Evolutionary conservation across 2,113 vertebrate genomes (phyloP), one percentile per base, ranked within the genome.

Genomic region (Lagopus muta): DNA sequence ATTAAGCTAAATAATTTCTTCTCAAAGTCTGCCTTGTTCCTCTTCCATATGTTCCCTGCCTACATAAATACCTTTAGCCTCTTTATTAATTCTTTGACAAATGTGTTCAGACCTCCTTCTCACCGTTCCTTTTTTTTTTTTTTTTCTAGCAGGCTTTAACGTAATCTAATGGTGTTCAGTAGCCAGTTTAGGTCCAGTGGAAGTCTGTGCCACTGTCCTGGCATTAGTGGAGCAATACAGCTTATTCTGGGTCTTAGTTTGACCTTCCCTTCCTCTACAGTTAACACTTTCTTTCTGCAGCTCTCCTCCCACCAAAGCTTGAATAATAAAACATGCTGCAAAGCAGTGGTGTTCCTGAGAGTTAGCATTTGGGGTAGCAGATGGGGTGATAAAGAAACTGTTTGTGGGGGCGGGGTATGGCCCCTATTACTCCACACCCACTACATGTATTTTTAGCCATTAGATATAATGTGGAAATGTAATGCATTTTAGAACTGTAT

Each of bases 281-380:
- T 97, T 97, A 97, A 97, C 97, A 98, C 94, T 97, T 94, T 96
- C 96, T 98, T 96, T 96, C 96, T 97, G 96, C 95, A 97, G 97
- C 97, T 98, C 97, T 97, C 97, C 96, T 97, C 97, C 95, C 89
- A 96, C 96, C 96, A 96, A 96, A 95, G 96, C 97, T 94, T 97
- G 96, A 97, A 98, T 98, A 98, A 98, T 97, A 98, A 97, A 97
- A 96, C 97, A 97, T 97, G 96, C 97, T 98, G 98, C 96, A 97
- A 97, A 98, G 96, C 97, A 97, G 97, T 97, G 97, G 97, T 98
- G 96, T 97, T 98, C 96, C 95, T 98, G 96, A 94, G 95, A 97
- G 96, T 97, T 97, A 98, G 96, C 98, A 98, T 98, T 98, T 98
- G 98, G 97, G 96, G 93, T 97, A 96, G 97, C 98, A 98, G 98